Evolutionary conservation across 1,140 invertebrate species (phyloP).

Genomic region (Saccostrea glomerata): DNA sequence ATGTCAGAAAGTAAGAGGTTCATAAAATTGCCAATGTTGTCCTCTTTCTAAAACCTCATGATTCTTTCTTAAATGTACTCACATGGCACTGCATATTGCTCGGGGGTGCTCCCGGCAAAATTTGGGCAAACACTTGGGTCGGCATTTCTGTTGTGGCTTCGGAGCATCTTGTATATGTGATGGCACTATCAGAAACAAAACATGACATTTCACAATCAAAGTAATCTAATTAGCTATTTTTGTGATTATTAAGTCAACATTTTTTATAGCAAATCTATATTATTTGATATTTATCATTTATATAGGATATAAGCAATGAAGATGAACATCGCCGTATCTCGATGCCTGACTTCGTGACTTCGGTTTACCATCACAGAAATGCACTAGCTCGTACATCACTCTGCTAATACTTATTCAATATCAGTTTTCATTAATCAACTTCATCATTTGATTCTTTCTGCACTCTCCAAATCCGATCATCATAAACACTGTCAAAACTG

Average conservation of each 20-base stretch:
- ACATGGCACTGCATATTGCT: constrained; percentile 27
- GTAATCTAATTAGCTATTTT: neutral
- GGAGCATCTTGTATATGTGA: constrained; percentile 31
- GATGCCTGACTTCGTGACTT: neutral
- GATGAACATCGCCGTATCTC: neutral
- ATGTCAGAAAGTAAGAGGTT: neutral
- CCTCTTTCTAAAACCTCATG: neutral
- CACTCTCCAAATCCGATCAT: constrained; percentile 6
- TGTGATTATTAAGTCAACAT: neutral
- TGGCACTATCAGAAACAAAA: constrained; percentile 8
- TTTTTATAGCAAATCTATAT: neutral
- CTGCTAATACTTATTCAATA: neutral
- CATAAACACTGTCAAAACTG: neutral
- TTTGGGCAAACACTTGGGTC: constrained; percentile 7
- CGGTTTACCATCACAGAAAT: neutral
- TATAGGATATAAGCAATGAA: neutral
- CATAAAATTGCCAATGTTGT: neutral
- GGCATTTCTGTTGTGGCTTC: neutral
- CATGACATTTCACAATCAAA: neutral
- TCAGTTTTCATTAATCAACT: neutral
- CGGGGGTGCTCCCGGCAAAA: constrained; percentile 11
- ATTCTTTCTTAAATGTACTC: neutral
- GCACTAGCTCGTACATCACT: neutral
- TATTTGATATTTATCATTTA: neutral
- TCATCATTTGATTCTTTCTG: neutral